Evolutionary conservation across 2,888 invertebrate species (phyloP).

Genomic region (Tribolium freemani): DNA sequence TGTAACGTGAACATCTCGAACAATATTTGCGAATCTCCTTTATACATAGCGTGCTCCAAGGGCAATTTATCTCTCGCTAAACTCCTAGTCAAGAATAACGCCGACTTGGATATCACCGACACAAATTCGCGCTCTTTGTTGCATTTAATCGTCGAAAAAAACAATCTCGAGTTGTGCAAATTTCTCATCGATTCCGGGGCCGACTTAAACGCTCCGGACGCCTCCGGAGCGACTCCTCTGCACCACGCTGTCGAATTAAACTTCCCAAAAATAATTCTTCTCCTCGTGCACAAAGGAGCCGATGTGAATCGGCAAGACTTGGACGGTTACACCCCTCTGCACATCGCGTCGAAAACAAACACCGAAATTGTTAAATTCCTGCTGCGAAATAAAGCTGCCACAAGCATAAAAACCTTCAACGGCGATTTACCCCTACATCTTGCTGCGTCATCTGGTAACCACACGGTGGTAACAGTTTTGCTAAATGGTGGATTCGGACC

Average conservation of each 20-base stretch:
- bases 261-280: constrained; percentile 39
- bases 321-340: constrained; percentile 54
- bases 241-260: constrained; percentile 52
- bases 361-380: constrained; percentile 44
- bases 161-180: constrained; percentile 41
- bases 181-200: constrained; percentile 43
- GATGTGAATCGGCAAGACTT: constrained; percentile 48
- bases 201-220: constrained; percentile 46
- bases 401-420: constrained; percentile 43
- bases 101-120: constrained; percentile 43
- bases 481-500: neutral
- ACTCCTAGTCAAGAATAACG: constrained; percentile 47
- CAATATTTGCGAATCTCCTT: constrained; percentile 48
- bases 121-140: constrained; percentile 44
- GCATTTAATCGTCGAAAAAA: constrained; percentile 47
- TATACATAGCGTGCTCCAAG: constrained; percentile 50
- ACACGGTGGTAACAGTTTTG: neutral
- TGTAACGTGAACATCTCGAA: constrained; percentile 50
- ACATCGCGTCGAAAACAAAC: constrained; percentile 47
- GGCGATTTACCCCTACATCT: constrained; percentile 54
- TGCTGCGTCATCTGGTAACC: constrained; percentile 51
- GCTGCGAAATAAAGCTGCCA: constrained; percentile 45
- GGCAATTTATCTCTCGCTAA: constrained; percentile 46
- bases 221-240: constrained; percentile 50
- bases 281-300: constrained; percentile 47